Conservation (phyloP, 2,888 invertebrate genomes). For the Pammene aurita region DNA sequence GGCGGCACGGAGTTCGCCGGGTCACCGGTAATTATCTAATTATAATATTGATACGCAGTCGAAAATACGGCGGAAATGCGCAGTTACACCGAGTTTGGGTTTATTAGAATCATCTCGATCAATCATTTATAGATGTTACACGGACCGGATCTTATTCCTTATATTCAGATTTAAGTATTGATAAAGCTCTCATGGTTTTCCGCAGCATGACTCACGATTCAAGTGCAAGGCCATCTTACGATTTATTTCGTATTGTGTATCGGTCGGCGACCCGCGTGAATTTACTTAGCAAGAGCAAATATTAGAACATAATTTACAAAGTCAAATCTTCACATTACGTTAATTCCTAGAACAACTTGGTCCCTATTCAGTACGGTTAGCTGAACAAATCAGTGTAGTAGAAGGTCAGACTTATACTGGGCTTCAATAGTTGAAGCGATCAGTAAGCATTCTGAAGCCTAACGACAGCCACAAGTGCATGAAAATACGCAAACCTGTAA, state of each 20-base stretch:
- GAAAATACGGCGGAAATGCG: no score
- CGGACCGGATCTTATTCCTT: no score
- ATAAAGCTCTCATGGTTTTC: neutral
- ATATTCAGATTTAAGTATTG: neutral
- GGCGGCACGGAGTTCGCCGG: no score
- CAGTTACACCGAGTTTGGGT: no score
- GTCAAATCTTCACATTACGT: no score
- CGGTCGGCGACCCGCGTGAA: conserved; percentile 3
- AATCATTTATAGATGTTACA: no score
- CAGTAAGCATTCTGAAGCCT: neutral
- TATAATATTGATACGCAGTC: no score
- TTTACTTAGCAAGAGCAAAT: conserved; percentile 13
- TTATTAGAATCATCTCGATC: no score
- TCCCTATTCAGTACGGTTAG: no score
- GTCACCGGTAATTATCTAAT: no score
- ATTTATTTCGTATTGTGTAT: conserved; percentile 1
- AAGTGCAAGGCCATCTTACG: conserved; percentile 15
- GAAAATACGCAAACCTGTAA: conserved; percentile 5
- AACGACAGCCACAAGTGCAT: conserved; percentile 27
- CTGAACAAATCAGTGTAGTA: no score
- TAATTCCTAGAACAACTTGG: no score
- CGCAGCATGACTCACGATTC: conserved; percentile 6
- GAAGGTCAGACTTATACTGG: neutral
- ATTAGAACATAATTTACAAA: neutral
- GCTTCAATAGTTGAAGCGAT: neutral